Evolutionary conservation across 2,888 invertebrate genomes (phyloP).

Genomic region (Sinohyriopsis cumingii): DNA sequence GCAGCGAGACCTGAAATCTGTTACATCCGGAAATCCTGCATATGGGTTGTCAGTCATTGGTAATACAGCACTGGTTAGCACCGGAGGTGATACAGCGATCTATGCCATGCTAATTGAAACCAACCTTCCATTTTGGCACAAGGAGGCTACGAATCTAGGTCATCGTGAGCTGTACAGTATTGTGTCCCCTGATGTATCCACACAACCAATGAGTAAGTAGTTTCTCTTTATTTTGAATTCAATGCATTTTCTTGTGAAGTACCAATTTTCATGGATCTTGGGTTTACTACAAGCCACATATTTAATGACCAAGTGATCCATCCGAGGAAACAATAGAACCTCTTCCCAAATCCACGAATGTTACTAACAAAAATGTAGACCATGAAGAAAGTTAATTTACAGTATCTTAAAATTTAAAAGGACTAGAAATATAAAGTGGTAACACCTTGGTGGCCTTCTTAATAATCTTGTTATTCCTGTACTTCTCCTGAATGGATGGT

Average conservation of each 20-base stretch:
- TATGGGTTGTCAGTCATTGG: slow-evolving; percentile 60
- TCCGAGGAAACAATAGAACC: no score
- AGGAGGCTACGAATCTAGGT: slow-evolving; percentile 45
- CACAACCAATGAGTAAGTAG: slow-evolving; percentile 53
- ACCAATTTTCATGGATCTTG: no score
- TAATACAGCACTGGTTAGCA: slow-evolving; percentile 59
- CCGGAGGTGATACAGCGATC: slow-evolving; percentile 50
- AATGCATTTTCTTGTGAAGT: not conserved
- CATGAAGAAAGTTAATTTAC: no score
- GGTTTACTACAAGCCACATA: no score
- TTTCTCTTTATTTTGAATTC: not conserved
- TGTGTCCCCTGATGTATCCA: slow-evolving; percentile 46
- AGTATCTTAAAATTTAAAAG: no score
- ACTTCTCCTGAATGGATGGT: no score
- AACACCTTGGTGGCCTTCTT: no score
- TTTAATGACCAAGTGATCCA: no score
- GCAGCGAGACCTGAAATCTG: slow-evolving; percentile 42
- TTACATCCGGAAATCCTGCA: slow-evolving; percentile 43
- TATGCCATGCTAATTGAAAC: slow-evolving; percentile 48
- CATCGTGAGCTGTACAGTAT: slow-evolving; percentile 54
- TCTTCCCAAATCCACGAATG: no score
- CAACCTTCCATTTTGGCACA: slow-evolving; percentile 47
- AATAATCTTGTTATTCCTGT: no score
- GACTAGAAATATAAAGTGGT: no score
- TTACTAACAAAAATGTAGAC: no score